These are phyloP conservation scores for Neogobius melanostomus DNA, from an alignment of 2,113 vertebrate species.

Conservation along the genomic window DNA sequence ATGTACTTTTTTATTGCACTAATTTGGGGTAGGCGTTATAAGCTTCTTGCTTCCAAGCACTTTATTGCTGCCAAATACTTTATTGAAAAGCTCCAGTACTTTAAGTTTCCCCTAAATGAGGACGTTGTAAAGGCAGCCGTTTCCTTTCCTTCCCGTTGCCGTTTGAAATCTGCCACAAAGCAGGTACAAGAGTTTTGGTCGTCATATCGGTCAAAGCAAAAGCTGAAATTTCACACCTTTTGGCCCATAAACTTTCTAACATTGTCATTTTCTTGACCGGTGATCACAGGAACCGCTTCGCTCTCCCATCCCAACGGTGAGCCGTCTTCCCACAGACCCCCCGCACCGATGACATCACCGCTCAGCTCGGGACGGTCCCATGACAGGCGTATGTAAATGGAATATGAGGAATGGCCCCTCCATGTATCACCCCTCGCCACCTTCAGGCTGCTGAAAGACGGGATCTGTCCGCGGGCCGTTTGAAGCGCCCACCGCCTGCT, in stretches of 20 bases:
- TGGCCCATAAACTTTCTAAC: conserved; percentile 26
- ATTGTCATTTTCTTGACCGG: conserved; percentile 50
- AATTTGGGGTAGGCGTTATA: too few species aligned
- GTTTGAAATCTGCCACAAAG: neutral
- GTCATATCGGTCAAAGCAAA: conserved; percentile 3
- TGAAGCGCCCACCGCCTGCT: conserved; percentile 55
- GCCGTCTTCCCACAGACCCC: conserved; percentile 62
- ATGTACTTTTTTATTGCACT: too few species aligned
- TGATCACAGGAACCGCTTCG: conserved; percentile 21
- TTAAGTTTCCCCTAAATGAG: neutral
- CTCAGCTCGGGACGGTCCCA: conserved; percentile 39
- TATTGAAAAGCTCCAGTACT: too few species aligned
- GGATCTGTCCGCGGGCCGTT: conserved; percentile 41
- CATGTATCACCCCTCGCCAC: conserved; percentile 67
- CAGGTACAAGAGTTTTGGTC: neutral
- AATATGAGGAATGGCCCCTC: conserved; percentile 78
- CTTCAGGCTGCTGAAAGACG: conserved; percentile 63
- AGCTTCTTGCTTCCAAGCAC: too few species aligned
- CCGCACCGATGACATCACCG: conserved; percentile 73
- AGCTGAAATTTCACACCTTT: conserved; percentile 19
- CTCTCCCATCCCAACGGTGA: conserved; percentile 18
- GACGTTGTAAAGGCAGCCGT: too few species aligned
- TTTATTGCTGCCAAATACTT: too few species aligned
- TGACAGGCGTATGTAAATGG: conserved; percentile 79
- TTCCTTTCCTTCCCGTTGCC: neutral